A percentile compares a stretch with the other conserved stretches of the same genome.
phyloP scores from a whole-genome alignment of 2,113 vertebrate genomes.

The Paracyprichromis sp. region DNA sequence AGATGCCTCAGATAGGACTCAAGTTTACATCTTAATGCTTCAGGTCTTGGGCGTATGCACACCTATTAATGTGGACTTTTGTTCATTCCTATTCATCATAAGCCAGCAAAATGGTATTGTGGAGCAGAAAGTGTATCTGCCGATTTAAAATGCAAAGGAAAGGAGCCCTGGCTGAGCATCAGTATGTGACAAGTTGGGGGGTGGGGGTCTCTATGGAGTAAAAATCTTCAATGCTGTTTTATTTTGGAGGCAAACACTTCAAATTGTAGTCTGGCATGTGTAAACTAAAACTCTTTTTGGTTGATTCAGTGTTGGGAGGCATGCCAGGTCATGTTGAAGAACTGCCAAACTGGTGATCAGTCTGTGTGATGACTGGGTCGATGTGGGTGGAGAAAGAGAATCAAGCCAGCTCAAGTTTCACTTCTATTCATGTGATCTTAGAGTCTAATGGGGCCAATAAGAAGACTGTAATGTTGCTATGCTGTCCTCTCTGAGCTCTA shows the following conservation, averaged over 20 bases:
- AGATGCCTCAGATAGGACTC: neutral
- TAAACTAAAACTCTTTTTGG: neutral
- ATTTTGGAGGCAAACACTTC: neutral
- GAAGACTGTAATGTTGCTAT: neutral
- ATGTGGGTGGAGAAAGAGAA: neutral
- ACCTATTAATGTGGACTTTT: neutral
- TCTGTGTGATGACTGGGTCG: neutral
- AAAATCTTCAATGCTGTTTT: neutral
- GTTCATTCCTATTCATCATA: neutral
- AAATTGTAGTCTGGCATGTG: neutral
- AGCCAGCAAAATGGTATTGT: neutral
- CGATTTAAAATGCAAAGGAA: neutral
- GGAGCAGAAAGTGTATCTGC: neutral
- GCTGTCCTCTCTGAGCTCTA: neutral
- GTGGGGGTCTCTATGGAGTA: neutral
- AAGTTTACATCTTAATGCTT: neutral
- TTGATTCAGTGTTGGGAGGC: slow-evolving; percentile 5
- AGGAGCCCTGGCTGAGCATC: neutral
- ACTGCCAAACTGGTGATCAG: neutral
- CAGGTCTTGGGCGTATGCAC: neutral
- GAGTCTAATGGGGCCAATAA: neutral
- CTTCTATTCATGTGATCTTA: neutral
- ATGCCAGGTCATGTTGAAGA: slow-evolving; percentile 34
- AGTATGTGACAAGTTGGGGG: neutral
- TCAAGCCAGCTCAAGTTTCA: slow-evolving; percentile 14